These are phyloP conservation scores for Papilio polytes DNA, from an alignment of 1,140 invertebrate genomes.

Conservation along the genomic window DNA sequence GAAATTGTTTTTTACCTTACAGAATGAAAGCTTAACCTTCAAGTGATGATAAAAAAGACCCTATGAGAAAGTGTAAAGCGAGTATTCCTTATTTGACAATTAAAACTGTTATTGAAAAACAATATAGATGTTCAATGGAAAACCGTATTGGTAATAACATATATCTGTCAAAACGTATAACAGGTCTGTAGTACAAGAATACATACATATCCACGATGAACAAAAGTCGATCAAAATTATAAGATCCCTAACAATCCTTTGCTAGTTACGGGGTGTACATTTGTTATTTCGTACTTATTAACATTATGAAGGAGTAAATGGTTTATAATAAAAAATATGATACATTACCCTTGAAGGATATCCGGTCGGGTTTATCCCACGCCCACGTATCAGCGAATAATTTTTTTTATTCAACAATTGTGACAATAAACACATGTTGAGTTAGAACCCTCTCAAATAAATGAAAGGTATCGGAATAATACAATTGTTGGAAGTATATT, in stretches of 20 bases:
- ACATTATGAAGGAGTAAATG: neutral
- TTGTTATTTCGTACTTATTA: neutral
- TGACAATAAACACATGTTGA: slow-evolving; percentile 5
- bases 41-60: neutral
- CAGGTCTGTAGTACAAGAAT: no score
- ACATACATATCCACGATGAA: no score
- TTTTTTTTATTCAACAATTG: slow-evolving; percentile 13
- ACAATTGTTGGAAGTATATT: neutral
- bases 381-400: slow-evolving; percentile 8
- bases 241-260: neutral
- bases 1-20: slow-evolving; percentile 1
- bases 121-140: no score
- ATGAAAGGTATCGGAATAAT: neutral
- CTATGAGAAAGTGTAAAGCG: neutral
- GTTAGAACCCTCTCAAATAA: slow-evolving; percentile 14
- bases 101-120: no score
- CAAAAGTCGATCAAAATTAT: no score
- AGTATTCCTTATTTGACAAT: neutral
- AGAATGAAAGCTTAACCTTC: slow-evolving; percentile 10
- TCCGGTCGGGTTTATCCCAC: slow-evolving; percentile 24
- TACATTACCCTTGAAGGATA: slow-evolving; percentile 12
- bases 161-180: no score
- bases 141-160: no score
- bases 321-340: neutral
- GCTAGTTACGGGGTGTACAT: neutral